Percentiles rank a stretch among this genome's conserved stretches.
These are phyloP conservation scores for Fragum sueziense DNA, from an alignment of 2,888 invertebrate species.

Conservation along the genomic window DNA sequence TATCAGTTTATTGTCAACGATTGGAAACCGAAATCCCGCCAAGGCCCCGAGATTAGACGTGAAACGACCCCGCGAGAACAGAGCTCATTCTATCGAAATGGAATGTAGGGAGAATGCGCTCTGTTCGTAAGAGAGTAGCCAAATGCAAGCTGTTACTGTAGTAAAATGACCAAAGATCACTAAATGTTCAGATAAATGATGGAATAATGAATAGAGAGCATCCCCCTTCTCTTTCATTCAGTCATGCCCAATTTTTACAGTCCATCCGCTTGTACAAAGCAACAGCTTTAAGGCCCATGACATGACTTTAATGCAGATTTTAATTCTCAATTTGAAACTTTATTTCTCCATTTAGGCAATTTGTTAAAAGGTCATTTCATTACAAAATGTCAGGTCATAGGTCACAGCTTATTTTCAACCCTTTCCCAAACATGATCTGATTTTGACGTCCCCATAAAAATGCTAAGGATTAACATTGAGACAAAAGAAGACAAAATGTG, in stretches of 20 bases:
- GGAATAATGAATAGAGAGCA: no score
- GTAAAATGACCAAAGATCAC: conserved; percentile 1
- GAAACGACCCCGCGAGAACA: no score
- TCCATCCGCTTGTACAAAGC: not conserved
- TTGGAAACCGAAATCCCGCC: no score
- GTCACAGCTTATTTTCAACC: not conserved
- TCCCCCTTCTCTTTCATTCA: not conserved
- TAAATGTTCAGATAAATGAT: conserved; percentile 8
- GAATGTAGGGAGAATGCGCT: no score
- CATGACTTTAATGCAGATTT: not conserved
- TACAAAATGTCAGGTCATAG: not conserved
- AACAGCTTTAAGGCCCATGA: not conserved
- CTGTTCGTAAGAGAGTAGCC: no score
- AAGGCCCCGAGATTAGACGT: no score
- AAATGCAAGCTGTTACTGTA: not conserved
- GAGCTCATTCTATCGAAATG: no score
- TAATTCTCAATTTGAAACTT: not conserved
- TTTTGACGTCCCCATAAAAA: no score
- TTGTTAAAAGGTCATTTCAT: not conserved
- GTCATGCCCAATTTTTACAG: not conserved
- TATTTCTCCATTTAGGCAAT: not conserved
- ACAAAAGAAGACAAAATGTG: no score
- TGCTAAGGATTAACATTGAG: no score
- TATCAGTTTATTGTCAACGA: no score
- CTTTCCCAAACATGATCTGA: no score